These are phyloP conservation scores for Guaruba guarouba DNA, from an alignment of 2,113 vertebrate genomes.

Conservation along the genomic window DNA sequence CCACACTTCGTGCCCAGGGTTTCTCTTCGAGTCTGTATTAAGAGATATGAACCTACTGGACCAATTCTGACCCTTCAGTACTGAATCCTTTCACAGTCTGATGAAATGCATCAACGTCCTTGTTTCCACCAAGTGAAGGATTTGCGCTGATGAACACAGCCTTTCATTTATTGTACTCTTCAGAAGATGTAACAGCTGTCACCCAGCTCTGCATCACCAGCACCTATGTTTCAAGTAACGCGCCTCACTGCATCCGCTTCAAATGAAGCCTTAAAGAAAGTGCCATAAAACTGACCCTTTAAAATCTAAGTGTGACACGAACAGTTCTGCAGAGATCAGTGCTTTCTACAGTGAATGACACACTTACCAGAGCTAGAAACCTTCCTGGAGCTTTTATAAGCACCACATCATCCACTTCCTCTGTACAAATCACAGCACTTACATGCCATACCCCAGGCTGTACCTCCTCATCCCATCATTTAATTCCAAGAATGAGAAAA, in stretches of 20 bases:
- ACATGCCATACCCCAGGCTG: neutral
- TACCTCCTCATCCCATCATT: neutral
- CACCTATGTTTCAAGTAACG: neutral
- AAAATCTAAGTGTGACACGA: neutral
- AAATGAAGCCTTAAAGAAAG: neutral
- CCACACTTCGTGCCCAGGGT: neutral
- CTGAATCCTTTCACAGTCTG: neutral
- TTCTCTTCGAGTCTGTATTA: neutral
- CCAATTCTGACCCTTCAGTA: neutral
- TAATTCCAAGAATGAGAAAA: neutral
- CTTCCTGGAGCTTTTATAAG: neutral
- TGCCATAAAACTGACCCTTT: neutral
- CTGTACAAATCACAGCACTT: neutral
- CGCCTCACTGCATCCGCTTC: neutral
- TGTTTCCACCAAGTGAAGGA: neutral
- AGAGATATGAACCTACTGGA: neutral
- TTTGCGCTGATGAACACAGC: neutral
- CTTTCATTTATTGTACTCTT: neutral
- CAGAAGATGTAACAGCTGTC: neutral
- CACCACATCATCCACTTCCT: fast-evolving
- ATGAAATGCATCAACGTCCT: fast-evolving
- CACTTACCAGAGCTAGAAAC: neutral
- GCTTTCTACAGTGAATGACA: neutral
- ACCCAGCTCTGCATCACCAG: neutral
- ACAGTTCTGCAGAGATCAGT: neutral